These are phyloP conservation scores for Mobula birostris DNA, from an alignment of 2,113 vertebrate genomes.

Conservation along the genomic window DNA sequence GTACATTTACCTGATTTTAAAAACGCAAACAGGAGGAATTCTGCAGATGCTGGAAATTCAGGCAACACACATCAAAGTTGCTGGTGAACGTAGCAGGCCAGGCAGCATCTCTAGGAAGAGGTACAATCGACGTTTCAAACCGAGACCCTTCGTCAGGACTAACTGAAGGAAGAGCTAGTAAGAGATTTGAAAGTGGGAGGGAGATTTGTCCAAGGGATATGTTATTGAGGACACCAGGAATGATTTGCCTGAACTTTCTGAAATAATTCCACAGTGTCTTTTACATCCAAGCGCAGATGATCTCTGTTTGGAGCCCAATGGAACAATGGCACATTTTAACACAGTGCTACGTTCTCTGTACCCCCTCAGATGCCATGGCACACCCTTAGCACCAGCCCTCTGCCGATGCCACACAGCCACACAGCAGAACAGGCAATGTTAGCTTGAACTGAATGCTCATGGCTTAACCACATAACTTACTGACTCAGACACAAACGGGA, in stretches of 20 bases:
- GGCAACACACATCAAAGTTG: no score
- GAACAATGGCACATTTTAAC: neutral
- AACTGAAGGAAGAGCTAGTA: no score
- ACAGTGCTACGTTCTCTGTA: neutral
- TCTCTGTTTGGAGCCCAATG: neutral
- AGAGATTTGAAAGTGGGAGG: no score
- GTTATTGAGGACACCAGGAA: neutral
- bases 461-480: neutral
- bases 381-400: no score
- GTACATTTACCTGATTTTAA: no score
- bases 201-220: neutral
- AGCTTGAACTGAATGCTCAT: neutral
- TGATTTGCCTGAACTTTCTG: neutral
- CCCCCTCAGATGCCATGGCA: no score
- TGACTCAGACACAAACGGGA: neutral
- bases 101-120: no score
- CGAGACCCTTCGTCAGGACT: no score
- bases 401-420: neutral
- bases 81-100: no score
- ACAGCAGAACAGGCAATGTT: neutral
- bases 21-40: no score
- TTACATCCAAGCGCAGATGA: neutral
- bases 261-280: neutral
- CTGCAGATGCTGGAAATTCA: no score
- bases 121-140: no score